Evolutionary conservation across 2,888 invertebrate genomes (phyloP).

Genomic region (Geotrupes spiniger): DNA sequence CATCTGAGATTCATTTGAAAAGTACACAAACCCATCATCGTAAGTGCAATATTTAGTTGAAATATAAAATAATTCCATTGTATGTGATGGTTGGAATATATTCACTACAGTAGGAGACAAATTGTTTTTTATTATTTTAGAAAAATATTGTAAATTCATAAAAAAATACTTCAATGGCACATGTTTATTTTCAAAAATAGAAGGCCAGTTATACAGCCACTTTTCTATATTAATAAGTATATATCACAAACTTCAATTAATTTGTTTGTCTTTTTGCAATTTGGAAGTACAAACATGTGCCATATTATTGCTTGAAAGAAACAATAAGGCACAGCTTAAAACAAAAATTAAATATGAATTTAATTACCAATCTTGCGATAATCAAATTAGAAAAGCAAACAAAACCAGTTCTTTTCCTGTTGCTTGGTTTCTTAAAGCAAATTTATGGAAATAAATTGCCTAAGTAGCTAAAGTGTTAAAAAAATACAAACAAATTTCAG

Average conservation of each 20-base stretch:
- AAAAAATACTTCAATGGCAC: constrained; percentile 38
- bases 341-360: constrained; percentile 7
- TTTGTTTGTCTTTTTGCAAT: constrained; percentile 19
- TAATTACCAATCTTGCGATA: neutral
- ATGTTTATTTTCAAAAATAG: constrained; percentile 29
- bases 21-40: too few relatives aligned
- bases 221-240: constrained; percentile 6
- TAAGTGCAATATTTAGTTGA: too few relatives aligned
- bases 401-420: neutral
- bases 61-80: too few relatives aligned
- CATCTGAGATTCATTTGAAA: too few relatives aligned
- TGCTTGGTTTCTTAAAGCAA: constrained; percentile 50
- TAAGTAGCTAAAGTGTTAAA: constrained; percentile 41
- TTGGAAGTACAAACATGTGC: constrained; percentile 35
- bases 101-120: too few relatives aligned
- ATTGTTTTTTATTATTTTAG: constrained; percentile 13
- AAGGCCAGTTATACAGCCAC: constrained; percentile 6
- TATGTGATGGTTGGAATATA: too few relatives aligned
- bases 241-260: constrained; percentile 21
- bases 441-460: constrained; percentile 49
- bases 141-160: constrained; percentile 23
- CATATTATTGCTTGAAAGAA: constrained; percentile 35
- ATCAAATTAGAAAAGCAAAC: constrained; percentile 1
- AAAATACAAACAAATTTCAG: constrained; percentile 22
- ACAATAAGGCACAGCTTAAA: constrained; percentile 44